Evolutionary conservation across 2,113 vertebrate genomes (phyloP).

Genomic region (Coryphaenoides rupestris): DNA sequence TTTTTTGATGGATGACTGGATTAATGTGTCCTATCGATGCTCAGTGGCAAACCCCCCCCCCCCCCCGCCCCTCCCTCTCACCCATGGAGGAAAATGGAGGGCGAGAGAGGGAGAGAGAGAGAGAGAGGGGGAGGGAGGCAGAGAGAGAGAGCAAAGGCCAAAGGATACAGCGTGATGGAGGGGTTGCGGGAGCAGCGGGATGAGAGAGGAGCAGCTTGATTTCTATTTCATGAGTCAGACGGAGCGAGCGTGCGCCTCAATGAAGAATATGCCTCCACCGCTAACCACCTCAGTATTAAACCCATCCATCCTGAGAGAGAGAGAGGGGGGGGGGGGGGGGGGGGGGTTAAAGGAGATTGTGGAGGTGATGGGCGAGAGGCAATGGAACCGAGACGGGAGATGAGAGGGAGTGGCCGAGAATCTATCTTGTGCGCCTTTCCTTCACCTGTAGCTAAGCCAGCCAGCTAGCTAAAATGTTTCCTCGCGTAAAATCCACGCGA

Average conservation of each 20-base stretch:
- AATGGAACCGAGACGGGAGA: conserved; percentile 11
- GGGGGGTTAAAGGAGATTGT: background rate
- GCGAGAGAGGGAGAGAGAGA: too few species aligned
- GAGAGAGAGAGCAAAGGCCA: too few species aligned
- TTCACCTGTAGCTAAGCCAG: conserved; percentile 67
- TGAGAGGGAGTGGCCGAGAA: conserved; percentile 13
- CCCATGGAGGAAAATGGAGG: too few species aligned
- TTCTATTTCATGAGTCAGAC: conserved; percentile 28
- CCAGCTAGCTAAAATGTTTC: conserved; percentile 39
- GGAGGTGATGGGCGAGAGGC: background rate
- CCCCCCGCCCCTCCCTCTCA: too few species aligned
- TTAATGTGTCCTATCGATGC: conserved; percentile 17
- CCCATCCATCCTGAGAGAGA: conserved; percentile 57
- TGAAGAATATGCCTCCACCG: conserved; percentile 37
- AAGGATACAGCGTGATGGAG: too few species aligned
- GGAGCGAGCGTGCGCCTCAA: conserved; percentile 31
- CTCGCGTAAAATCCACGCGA: conserved; percentile 59
- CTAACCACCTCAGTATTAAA: conserved; percentile 60
- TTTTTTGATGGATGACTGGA: conserved; percentile 10
- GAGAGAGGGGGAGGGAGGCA: too few species aligned
- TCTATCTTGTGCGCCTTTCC: conserved; percentile 42
- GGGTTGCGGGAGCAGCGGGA: background rate
- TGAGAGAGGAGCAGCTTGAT: conserved; percentile 4
- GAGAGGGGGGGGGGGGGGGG: conserved; percentile 12
- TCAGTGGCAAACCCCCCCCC: background rate